phyloP scores from a whole-genome alignment of 1,140 invertebrate genomes.

The Aphelinus certus region DNA sequence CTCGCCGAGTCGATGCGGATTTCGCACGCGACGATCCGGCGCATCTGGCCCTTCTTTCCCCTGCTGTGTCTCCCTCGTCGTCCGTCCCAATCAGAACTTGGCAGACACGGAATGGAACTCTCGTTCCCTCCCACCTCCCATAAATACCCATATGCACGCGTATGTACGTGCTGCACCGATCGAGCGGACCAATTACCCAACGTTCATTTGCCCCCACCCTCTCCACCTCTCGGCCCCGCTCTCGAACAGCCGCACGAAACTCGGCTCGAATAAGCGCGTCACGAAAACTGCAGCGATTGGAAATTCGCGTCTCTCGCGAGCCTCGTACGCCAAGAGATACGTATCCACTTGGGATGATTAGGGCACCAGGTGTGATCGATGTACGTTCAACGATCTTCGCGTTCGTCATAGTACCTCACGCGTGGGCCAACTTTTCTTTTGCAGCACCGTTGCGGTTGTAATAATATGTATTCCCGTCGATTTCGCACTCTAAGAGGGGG shows the following conservation, averaged over 20 bases:
- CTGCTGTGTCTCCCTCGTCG: conserved; percentile 22
- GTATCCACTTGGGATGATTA: no score
- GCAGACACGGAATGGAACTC: conserved; percentile 54
- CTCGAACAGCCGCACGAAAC: conserved; percentile 39
- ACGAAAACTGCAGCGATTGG: conserved; percentile 38
- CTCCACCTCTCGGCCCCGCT: neutral
- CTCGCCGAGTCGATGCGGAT: conserved; percentile 1
- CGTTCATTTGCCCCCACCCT: conserved; percentile 44
- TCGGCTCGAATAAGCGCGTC: conserved; percentile 26
- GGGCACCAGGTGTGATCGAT: no score
- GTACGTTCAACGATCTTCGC: no score
- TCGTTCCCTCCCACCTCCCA: conserved; percentile 36
- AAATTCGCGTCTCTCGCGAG: conserved; percentile 44
- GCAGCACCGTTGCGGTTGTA: no score
- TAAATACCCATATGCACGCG: conserved; percentile 9
- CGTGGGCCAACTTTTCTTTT: no score
- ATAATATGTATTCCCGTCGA: no score
- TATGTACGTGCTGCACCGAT: conserved; percentile 27
- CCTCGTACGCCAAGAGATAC: no score
- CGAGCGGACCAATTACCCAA: conserved; percentile 49
- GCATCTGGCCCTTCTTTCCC: conserved; percentile 18
- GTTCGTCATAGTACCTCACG: no score
- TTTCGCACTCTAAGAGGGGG: conserved; percentile 3
- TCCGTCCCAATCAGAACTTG: conserved; percentile 57
- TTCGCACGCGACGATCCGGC: conserved; percentile 10